Evolutionary conservation across 2,888 invertebrate species (phyloP).

Genomic region (Adelphocoris suturalis): DNA sequence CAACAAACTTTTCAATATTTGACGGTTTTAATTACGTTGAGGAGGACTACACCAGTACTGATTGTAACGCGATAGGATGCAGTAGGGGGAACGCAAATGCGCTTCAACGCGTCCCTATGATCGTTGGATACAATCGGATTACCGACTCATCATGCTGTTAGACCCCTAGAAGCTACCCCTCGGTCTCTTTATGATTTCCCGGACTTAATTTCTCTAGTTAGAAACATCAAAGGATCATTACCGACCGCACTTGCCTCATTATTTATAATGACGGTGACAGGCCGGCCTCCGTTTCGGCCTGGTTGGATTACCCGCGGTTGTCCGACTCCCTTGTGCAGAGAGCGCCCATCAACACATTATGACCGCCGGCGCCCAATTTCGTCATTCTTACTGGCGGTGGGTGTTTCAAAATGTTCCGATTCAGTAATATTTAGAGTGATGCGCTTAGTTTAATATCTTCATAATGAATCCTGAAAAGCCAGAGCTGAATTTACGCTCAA

Average conservation of each 20-base stretch:
- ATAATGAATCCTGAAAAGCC: not conserved
- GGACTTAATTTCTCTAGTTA: conserved; percentile 68
- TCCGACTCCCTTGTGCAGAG: conserved; percentile 23
- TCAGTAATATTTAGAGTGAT: conserved; percentile 14
- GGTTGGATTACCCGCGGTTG: conserved; percentile 41
- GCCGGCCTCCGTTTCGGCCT: conserved; percentile 26
- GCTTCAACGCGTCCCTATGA: conserved; percentile 44
- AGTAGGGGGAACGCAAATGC: conserved; percentile 43
- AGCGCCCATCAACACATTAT: conserved; percentile 29
- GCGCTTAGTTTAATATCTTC: not conserved
- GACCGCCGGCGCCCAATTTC: not conserved
- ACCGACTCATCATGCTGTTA: conserved; percentile 65
- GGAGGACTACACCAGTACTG: not conserved
- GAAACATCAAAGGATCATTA: conserved; percentile 70
- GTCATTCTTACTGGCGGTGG: not conserved
- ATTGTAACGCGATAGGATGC: conserved; percentile 52
- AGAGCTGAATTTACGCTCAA: not conserved
- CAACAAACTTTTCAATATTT: conserved; percentile 48
- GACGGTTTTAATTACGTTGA: conserved; percentile 56
- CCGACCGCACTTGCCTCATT: conserved; percentile 67
- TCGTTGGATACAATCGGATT: conserved; percentile 55
- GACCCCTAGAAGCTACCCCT: conserved; percentile 22
- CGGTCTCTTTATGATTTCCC: conserved; percentile 58
- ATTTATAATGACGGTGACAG: conserved; percentile 66
- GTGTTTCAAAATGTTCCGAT: not conserved